phyloP scores from a whole-genome alignment of 1,140 invertebrate genomes.

The Drosophila tani region DNA sequence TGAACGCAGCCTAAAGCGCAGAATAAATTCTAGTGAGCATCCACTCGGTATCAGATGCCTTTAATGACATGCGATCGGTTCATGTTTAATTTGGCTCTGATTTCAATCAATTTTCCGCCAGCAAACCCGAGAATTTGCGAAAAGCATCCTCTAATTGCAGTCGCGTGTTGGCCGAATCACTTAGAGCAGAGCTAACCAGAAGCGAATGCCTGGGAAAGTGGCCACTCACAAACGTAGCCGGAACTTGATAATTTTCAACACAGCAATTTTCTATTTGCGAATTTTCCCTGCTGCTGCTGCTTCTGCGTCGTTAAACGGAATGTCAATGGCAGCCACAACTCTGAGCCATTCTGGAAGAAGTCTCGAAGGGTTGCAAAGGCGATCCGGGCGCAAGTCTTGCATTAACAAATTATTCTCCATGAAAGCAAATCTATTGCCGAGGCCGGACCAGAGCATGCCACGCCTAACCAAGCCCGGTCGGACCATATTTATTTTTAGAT shows the following conservation, averaged over 20 bases:
- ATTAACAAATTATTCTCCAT: slow-evolving; percentile 73
- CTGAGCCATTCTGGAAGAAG: slow-evolving; percentile 24
- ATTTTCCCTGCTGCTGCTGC: slow-evolving; percentile 40
- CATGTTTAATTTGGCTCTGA: neutral
- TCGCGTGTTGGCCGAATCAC: slow-evolving; percentile 22
- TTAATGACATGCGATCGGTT: slow-evolving; percentile 33
- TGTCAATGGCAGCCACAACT: slow-evolving; percentile 11
- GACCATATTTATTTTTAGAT: slow-evolving; percentile 67
- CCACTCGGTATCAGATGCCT: slow-evolving; percentile 9
- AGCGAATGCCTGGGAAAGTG: slow-evolving; percentile 26
- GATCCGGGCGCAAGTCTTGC: slow-evolving; percentile 35
- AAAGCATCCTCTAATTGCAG: slow-evolving; percentile 8
- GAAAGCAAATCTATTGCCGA: slow-evolving; percentile 56
- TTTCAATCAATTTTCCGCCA: slow-evolving; percentile 27
- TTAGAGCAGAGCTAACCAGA: slow-evolving; percentile 20
- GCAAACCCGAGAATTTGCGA: slow-evolving; percentile 13
- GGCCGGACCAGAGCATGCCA: slow-evolving; percentile 14
- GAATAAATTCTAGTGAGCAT: neutral
- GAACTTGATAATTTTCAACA: slow-evolving; percentile 66
- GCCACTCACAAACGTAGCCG: slow-evolving; percentile 33
- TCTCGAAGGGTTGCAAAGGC: neutral
- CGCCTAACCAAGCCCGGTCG: slow-evolving; percentile 22
- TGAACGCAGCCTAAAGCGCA: neutral
- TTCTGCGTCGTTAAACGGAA: slow-evolving; percentile 16
- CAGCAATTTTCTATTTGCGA: slow-evolving; percentile 65